Conservation (phyloP, 2,797 vertebrate genomes). For the Trachurus trachurus region DNA sequence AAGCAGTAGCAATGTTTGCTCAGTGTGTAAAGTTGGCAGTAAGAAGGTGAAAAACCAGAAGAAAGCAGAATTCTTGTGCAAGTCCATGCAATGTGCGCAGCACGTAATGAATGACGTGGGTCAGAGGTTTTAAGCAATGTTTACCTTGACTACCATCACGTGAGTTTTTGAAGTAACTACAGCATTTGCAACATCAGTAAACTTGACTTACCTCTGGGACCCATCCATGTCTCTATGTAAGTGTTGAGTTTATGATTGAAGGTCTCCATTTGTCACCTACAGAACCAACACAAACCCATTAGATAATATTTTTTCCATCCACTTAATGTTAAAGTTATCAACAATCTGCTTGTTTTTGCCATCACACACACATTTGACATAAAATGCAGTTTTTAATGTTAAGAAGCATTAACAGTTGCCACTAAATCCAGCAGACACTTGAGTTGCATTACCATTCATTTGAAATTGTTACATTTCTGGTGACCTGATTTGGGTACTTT, state of each 20-base stretch:
- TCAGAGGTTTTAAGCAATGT: constrained; percentile 30
- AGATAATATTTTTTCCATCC: not conserved
- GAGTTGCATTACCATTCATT: too few relatives aligned
- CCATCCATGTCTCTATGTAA: constrained; percentile 93
- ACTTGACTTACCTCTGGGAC: constrained; percentile 92
- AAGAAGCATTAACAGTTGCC: too few relatives aligned
- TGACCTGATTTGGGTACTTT: too few relatives aligned
- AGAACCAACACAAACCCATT: not conserved
- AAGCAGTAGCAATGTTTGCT: constrained; percentile 42
- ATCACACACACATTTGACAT: not conserved
- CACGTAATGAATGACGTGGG: not conserved
- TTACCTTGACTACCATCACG: not conserved
- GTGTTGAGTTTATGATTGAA: constrained; percentile 92
- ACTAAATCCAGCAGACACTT: too few relatives aligned
- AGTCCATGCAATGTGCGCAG: not conserved
- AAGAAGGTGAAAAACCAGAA: constrained; percentile 9
- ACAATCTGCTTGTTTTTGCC: too few relatives aligned
- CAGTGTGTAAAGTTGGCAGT: constrained; percentile 15
- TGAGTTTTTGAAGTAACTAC: not conserved
- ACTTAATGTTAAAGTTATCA: not conserved
- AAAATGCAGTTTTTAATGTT: too few relatives aligned
- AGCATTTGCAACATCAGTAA: not conserved
- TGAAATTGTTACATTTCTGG: too few relatives aligned
- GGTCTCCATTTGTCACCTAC: constrained; percentile 92
- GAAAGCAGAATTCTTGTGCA: constrained; percentile 9